These are phyloP conservation scores for Glaucopsyche alexis DNA, from an alignment of 2,888 invertebrate genomes.

Conservation along the genomic window DNA sequence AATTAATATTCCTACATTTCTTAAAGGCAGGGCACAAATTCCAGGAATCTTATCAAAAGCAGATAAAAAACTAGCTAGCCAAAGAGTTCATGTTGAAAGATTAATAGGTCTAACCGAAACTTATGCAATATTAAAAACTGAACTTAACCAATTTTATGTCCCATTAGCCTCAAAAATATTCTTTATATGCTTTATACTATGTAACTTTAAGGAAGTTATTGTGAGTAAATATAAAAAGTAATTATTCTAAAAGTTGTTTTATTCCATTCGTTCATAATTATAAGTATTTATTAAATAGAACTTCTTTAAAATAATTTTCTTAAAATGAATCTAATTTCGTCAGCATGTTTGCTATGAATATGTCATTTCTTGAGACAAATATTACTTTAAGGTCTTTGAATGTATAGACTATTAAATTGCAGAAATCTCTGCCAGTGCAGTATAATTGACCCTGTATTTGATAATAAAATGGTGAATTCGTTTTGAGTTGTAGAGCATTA, in stretches of 20 bases:
- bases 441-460: conserved; percentile 27
- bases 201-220: not conserved
- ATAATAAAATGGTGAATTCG: conserved; percentile 15
- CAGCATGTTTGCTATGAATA: no score
- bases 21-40: conserved; percentile 37
- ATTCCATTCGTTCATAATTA: no score
- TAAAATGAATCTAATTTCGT: no score
- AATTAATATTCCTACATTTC: conserved; percentile 39
- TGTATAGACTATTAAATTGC: no score
- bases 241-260: no score
- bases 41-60: conserved; percentile 31
- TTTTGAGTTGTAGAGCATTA: conserved; percentile 20
- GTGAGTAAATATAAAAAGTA: no score
- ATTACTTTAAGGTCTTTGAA: no score
- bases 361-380: no score
- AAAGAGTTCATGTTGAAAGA: not conserved
- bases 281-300: no score
- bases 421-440: not conserved
- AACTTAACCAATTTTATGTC: not conserved
- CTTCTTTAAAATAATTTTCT: no score
- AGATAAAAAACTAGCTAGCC: conserved; percentile 30
- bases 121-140: not conserved
- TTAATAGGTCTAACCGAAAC: conserved; percentile 2
- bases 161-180: conserved; percentile 8
- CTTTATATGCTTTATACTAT: not conserved